Evolutionary conservation across 2,888 invertebrate species (phyloP).

Genomic region (Cistogaster globosa): DNA sequence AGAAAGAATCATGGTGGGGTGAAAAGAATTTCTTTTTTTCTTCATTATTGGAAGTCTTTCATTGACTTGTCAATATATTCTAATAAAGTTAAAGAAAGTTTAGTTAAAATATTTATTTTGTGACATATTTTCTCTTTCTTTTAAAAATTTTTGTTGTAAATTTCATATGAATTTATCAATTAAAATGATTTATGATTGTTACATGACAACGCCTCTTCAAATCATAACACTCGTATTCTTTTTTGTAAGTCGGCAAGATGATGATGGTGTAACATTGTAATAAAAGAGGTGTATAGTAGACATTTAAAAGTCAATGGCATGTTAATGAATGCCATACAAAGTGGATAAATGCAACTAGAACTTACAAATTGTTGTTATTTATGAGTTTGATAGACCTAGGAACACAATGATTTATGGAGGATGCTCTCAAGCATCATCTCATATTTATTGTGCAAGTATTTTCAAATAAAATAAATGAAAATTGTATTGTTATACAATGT

Average conservation of each 20-base stretch:
- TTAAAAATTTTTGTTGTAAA: conserved; percentile 27
- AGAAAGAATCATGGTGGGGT: conserved; percentile 35
- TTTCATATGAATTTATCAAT: conserved; percentile 58
- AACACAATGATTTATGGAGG: conserved; percentile 63
- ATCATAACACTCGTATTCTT: conserved; percentile 41
- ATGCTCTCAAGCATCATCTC: conserved; percentile 58
- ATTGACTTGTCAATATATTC: neutral
- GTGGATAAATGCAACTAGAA: conserved; percentile 57
- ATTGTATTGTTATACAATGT: conserved; percentile 59
- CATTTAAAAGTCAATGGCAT: conserved; percentile 69
- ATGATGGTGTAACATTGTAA: conserved; percentile 41
- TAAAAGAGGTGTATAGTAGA: conserved; percentile 43
- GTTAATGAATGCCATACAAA: conserved; percentile 64
- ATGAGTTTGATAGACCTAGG: conserved; percentile 58
- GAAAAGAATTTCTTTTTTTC: neutral
- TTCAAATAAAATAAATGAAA: conserved; percentile 67
- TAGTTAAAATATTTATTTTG: conserved; percentile 1
- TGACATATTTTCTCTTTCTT: conserved; percentile 11
- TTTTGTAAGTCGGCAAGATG: conserved; percentile 8
- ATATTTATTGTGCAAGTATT: conserved; percentile 42
- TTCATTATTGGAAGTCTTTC: neutral
- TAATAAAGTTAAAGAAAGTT: neutral
- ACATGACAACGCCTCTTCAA: conserved; percentile 69
- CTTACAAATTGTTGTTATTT: conserved; percentile 50
- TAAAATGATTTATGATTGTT: conserved; percentile 68